These are phyloP conservation scores for Cacoxenus indagator DNA, from an alignment of 2,888 invertebrate genomes.

Conservation along the genomic window DNA sequence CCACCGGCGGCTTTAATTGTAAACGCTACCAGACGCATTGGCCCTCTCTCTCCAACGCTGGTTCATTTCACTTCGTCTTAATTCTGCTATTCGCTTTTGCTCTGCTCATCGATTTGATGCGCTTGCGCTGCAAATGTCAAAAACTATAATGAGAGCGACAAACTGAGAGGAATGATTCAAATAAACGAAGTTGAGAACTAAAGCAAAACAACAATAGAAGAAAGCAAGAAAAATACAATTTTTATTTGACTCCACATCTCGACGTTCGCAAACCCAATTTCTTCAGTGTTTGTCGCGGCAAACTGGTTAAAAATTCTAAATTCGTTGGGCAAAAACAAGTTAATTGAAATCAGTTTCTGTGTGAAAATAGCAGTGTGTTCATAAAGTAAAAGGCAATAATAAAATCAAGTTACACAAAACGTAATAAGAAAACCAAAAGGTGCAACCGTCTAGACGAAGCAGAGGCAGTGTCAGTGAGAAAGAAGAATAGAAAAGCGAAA, in stretches of 20 bases:
- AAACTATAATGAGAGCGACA: not conserved
- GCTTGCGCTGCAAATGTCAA: not conserved
- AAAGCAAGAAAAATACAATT: not conserved
- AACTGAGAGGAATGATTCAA: not conserved
- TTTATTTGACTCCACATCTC: not conserved
- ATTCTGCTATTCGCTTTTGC: not conserved
- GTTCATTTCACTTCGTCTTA: not conserved
- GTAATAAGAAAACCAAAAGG: too few relatives aligned
- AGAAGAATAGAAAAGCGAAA: too few relatives aligned
- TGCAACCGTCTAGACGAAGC: too few relatives aligned
- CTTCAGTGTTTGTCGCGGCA: not conserved
- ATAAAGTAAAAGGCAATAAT: too few relatives aligned
- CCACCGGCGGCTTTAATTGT: too few relatives aligned
- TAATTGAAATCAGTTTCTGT: too few relatives aligned
- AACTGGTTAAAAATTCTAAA: not conserved
- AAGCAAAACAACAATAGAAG: not conserved
- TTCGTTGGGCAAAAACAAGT: not conserved
- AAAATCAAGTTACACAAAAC: too few relatives aligned
- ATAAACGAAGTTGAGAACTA: not conserved
- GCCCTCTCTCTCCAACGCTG: not conserved
- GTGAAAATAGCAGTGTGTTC: too few relatives aligned
- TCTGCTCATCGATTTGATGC: not conserved
- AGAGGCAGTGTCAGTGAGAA: too few relatives aligned
- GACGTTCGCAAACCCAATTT: not conserved
- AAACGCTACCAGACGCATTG: too few relatives aligned